Conservation (phyloP, 2,113 vertebrate species). For the Mugil cephalus region DNA sequence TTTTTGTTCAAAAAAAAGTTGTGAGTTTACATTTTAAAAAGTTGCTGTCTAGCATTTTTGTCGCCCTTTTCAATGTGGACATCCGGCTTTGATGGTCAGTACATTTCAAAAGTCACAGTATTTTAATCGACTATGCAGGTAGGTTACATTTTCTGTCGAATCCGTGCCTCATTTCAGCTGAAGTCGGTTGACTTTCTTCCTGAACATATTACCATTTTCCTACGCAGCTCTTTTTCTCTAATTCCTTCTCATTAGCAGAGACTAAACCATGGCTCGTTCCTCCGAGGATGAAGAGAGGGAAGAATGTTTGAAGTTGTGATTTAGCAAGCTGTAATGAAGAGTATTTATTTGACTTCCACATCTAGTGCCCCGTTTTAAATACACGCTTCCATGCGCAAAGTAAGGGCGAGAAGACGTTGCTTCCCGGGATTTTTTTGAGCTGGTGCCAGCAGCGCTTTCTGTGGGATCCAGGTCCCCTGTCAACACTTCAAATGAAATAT, state of each 20-base stretch:
- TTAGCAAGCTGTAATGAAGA: conserved; percentile 50
- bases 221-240: conserved; percentile 16
- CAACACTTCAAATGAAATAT: conserved; percentile 65
- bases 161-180: conserved; percentile 1
- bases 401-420: conserved; percentile 30
- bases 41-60: too few species aligned
- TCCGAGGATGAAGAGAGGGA: conserved; percentile 29
- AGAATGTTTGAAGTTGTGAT: conserved; percentile 37
- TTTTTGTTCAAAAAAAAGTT: too few species aligned
- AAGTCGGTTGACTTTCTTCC: conserved; percentile 18
- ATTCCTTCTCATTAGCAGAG: conserved; percentile 65
- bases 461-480: conserved; percentile 41
- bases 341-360: conserved; percentile 55
- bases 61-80: too few species aligned
- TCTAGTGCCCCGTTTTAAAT: conserved; percentile 38
- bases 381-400: conserved; percentile 41
- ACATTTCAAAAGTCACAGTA: too few species aligned
- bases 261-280: conserved; percentile 47
- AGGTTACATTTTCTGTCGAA: too few species aligned
- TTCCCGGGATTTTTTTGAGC: conserved; percentile 38
- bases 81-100: too few species aligned
- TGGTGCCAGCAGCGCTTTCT: conserved; percentile 34
- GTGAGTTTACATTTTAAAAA: too few species aligned
- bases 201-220: conserved; percentile 14
- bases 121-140: too few species aligned